A percentile compares a stretch with the other conserved stretches of the same genome.
Conservation (phyloP, 2,113 vertebrate species). For the Scatophagus argus region DNA sequence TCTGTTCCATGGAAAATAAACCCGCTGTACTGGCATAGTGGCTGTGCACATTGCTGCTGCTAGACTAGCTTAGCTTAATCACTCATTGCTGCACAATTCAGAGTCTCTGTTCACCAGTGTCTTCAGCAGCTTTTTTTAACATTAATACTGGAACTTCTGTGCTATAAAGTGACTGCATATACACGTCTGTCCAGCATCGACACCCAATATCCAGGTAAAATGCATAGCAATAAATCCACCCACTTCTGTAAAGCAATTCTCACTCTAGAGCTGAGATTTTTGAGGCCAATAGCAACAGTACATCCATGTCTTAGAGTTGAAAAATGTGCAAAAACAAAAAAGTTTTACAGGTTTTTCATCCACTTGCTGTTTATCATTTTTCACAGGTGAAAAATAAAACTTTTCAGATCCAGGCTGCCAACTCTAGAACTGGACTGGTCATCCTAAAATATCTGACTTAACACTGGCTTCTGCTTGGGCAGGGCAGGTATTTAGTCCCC, state of each 20-base stretch:
- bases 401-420: too few species aligned
- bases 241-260: slow-evolving; percentile 22
- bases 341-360: too few species aligned
- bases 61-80: neutral
- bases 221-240: slow-evolving; percentile 32
- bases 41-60: slow-evolving; percentile 18
- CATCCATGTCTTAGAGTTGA: neutral
- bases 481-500: too few species aligned
- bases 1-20: slow-evolving; percentile 67
- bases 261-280: neutral
- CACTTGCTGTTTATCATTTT: too few species aligned
- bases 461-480: too few species aligned
- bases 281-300: neutral
- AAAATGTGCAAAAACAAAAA: neutral
- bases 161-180: slow-evolving; percentile 11
- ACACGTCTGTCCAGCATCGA: slow-evolving; percentile 8
- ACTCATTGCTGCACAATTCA: slow-evolving; percentile 21
- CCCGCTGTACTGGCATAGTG: slow-evolving; percentile 28
- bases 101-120: slow-evolving; percentile 23
- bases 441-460: too few species aligned
- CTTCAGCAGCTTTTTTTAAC: slow-evolving; percentile 5
- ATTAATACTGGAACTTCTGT: slow-evolving; percentile 27
- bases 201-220: slow-evolving; percentile 29
- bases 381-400: too few species aligned
- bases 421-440: too few species aligned